These are phyloP conservation scores for Drosophila triauraria DNA, from an alignment of 1,140 invertebrate species.

Conservation along the genomic window DNA sequence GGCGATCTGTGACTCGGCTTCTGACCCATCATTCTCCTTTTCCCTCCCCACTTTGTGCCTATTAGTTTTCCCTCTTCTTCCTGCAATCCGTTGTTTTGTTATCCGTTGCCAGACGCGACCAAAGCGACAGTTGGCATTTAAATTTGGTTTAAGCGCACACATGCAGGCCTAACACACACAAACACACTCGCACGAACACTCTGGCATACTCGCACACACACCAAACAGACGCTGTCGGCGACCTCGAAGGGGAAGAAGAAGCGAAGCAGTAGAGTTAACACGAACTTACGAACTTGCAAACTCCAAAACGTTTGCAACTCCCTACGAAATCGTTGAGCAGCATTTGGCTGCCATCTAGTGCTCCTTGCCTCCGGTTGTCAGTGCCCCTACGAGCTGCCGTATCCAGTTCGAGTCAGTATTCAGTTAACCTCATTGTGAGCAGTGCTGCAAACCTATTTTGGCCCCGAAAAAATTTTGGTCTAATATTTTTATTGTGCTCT, in stretches of 20 bases:
- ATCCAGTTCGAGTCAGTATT: neutral
- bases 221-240: slow-evolving; percentile 66
- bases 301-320: slow-evolving; percentile 11
- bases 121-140: slow-evolving; percentile 73
- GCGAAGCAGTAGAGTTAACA: slow-evolving; percentile 41
- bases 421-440: slow-evolving; percentile 6
- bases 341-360: slow-evolving; percentile 1
- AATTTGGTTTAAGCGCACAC: slow-evolving; percentile 58
- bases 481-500: neutral
- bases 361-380: neutral
- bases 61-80: slow-evolving; percentile 13
- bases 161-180: slow-evolving; percentile 23
- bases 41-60: slow-evolving; percentile 4
- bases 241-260: slow-evolving; percentile 71
- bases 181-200: slow-evolving; percentile 14
- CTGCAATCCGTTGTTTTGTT: slow-evolving; percentile 26
- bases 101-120: slow-evolving; percentile 65
- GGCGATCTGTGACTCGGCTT: slow-evolving; percentile 18
- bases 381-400: neutral
- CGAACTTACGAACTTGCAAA: slow-evolving; percentile 19
- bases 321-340: neutral
- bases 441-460: neutral
- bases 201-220: slow-evolving; percentile 19
- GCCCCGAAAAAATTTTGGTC: neutral
- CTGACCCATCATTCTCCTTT: slow-evolving; percentile 15